Base-by-base conservation (phyloP, 1,140 invertebrate species). In the Drosophila erecta region DNA sequence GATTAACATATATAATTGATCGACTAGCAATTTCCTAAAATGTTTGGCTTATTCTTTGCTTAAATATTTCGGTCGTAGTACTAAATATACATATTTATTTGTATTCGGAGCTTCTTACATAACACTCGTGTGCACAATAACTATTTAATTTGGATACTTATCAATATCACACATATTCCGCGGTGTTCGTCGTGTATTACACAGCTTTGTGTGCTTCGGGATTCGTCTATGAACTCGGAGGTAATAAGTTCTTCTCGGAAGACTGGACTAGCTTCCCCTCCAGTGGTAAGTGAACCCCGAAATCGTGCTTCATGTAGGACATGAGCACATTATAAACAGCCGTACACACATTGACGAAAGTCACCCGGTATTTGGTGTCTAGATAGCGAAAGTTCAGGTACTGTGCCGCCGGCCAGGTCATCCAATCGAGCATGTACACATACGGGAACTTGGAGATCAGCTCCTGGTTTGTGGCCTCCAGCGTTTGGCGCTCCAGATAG, bases 321-420 rank as follows among this genome's bases (percentile, higher is more conserved):
- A 97, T 92, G 79, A 96, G 96, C 53, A 96, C 93, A 93, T 97
- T 95, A 90, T 96, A 97, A 14, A 96, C 90, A 85, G 96, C 95
- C 46, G 96, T 96, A 71, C 96, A 94, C 51, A 94, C 81, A 92
- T 97, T 97, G 12, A 96, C 95, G 81, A 96, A 97, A 40, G 97
- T 92, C 15, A 97, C 96, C 79, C 97, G 94, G 92, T 96, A 97
- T 69, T 94, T 94, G 10, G 95, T 92, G 27, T 96, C 95, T 61
- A 97, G 83, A 75, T 94, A 95, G 50, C 95, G 94, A 90, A 97
- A 97, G 91, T 97, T 97, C 0, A 97, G 76, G 67, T 95, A 94
- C 90, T 97, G 97, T 4, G 95, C 94, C n/a, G 96, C 96, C 20
- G 96, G 96, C 96, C 96, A 97, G 43, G 96, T 94, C 50, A 94